These are phyloP conservation scores for Saccopteryx leptura DNA, from an alignment of 2,113 vertebrate genomes.

Conservation along the genomic window DNA sequence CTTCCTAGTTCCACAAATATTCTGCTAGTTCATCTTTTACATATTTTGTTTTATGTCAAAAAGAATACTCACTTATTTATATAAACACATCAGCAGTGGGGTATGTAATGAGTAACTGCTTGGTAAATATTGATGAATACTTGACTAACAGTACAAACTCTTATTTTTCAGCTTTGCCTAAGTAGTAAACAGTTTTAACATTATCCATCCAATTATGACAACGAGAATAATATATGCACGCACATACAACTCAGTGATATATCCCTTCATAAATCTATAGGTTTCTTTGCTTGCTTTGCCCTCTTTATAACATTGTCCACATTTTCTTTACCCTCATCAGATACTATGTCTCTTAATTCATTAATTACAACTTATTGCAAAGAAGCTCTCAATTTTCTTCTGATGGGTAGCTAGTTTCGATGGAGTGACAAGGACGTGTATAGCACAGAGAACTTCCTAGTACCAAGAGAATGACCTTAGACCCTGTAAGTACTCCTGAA, in stretches of 20 bases:
- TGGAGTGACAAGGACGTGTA: neutral
- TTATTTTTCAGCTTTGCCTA: conserved; percentile 5
- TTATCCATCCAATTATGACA: neutral
- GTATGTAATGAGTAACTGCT: neutral
- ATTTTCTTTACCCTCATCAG: neutral
- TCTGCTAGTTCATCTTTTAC: neutral
- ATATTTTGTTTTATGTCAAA: neutral
- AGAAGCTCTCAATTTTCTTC: neutral
- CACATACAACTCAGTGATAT: neutral
- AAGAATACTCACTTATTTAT: neutral
- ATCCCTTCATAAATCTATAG: neutral
- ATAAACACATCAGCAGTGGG: neutral
- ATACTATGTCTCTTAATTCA: neutral
- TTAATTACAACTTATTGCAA: neutral
- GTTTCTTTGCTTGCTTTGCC: neutral
- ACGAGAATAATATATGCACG: neutral
- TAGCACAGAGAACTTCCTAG: neutral
- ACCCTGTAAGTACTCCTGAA: neutral
- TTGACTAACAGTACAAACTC: neutral
- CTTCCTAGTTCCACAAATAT: neutral
- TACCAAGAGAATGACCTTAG: neutral
- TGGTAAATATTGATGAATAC: neutral
- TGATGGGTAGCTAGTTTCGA: neutral
- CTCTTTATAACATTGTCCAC: neutral
- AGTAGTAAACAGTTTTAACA: neutral